Evolutionary conservation across 2,797 vertebrate species (phyloP).

Genomic region (Acanthurus leucopareius): DNA sequence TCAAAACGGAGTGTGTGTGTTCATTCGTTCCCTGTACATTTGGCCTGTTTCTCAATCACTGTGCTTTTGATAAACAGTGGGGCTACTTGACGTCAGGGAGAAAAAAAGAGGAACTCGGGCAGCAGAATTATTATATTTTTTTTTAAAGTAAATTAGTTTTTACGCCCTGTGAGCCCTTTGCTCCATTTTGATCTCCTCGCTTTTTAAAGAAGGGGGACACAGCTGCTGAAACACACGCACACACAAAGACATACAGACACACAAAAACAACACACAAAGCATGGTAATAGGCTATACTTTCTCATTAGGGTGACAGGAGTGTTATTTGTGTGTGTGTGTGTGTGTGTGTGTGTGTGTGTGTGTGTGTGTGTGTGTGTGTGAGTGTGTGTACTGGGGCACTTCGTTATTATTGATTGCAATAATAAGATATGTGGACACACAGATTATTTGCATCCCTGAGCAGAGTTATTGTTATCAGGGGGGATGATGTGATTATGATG

Average conservation of each 20-base stretch:
- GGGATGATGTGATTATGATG: constrained; percentile 80
- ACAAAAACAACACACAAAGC: constrained; percentile 54
- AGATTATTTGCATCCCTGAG: constrained; percentile 87
- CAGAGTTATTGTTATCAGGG: constrained; percentile 84
- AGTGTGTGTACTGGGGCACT: constrained; percentile 51
- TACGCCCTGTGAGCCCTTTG: constrained; percentile 71
- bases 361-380: constrained; percentile 25
- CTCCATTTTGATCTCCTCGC: constrained; percentile 64
- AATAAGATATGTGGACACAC: constrained; percentile 85
- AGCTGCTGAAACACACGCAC: constrained; percentile 56
- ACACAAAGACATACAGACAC: constrained; percentile 16
- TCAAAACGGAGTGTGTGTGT: constrained; percentile 46
- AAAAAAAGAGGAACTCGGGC: constrained; percentile 39
- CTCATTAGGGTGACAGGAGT: constrained; percentile 77
- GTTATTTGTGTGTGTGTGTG: constrained; percentile 56
- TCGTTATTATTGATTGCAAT: constrained; percentile 86
- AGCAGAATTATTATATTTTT: constrained; percentile 54
- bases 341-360: constrained; percentile 49
- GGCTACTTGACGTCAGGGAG: constrained; percentile 38
- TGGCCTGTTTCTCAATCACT: constrained; percentile 68
- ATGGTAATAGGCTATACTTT: constrained; percentile 74
- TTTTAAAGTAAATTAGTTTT: constrained; percentile 74
- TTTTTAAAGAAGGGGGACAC: constrained; percentile 65
- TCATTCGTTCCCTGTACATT: constrained; percentile 49
- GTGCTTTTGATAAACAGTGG: constrained; percentile 65